Conservation (phyloP, 2,113 vertebrate genomes). For the Neomonachus schauinslandi region DNA sequence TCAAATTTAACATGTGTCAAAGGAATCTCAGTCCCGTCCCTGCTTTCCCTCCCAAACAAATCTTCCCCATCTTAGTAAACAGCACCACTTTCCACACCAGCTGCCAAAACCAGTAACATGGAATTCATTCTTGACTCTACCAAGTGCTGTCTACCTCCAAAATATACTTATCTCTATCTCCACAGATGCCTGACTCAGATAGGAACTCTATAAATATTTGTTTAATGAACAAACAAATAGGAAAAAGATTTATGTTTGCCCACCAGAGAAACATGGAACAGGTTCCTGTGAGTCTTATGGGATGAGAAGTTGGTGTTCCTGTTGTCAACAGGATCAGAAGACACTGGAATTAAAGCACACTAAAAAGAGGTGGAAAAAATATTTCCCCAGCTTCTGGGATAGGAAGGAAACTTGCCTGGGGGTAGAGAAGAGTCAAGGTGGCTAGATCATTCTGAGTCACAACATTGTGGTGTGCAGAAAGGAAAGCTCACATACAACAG, state of each 20-base stretch:
- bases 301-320: not conserved
- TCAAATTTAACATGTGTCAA: not conserved
- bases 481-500: not conserved
- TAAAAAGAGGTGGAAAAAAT: not conserved
- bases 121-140: slow-evolving; percentile 9
- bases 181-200: not conserved
- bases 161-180: not conserved
- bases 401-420: not conserved
- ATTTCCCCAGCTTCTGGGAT: not conserved
- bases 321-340: not conserved
- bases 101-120: slow-evolving; percentile 15
- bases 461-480: not conserved
- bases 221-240: not conserved
- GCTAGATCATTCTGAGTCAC: not conserved
- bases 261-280: slow-evolving; percentile 5
- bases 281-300: not conserved
- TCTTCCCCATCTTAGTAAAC: not conserved
- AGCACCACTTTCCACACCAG: not conserved
- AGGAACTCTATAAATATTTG: not conserved
- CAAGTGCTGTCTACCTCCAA: not conserved
- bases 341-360: not conserved
- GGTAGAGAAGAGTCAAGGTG: not conserved
- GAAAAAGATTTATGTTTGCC: slow-evolving; percentile 12
- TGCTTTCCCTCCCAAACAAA: not conserved
- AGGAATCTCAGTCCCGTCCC: not conserved